These are phyloP conservation scores for Eucera pruinosa DNA, from an alignment of 2,888 invertebrate species.

Conservation along the genomic window DNA sequence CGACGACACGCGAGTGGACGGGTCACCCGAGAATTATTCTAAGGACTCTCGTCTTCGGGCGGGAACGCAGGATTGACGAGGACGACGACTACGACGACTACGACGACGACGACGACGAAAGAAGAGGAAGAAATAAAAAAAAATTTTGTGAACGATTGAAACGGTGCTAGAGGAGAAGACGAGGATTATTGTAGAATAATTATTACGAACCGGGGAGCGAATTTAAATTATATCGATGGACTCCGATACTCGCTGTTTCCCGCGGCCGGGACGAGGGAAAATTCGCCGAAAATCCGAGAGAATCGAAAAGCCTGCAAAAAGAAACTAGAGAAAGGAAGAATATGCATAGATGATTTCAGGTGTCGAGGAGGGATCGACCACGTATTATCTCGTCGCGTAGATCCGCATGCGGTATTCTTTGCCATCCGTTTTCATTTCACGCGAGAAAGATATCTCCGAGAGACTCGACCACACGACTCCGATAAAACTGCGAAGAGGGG, in stretches of 20 bases:
- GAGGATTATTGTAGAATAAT: conserved; percentile 60
- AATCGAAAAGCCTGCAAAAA: conserved; percentile 49
- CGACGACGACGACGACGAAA: too few species aligned
- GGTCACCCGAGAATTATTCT: conserved; percentile 76
- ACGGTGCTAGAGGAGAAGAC: conserved; percentile 38
- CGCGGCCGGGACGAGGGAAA: conserved; percentile 62
- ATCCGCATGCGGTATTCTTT: conserved; percentile 70
- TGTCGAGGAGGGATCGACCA: conserved; percentile 66
- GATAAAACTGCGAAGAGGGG: conserved; percentile 24
- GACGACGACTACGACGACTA: conserved; percentile 9
- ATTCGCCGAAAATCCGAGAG: conserved; percentile 71
- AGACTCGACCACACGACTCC: conserved; percentile 56
- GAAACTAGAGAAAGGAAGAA: conserved; percentile 6
- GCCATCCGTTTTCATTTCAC: conserved; percentile 60
- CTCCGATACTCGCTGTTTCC: conserved; percentile 70
- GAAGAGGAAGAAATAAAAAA: too few species aligned
- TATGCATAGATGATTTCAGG: conserved; percentile 45
- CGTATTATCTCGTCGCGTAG: conserved; percentile 71
- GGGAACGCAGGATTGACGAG: conserved; percentile 32
- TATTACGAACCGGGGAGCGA: conserved; percentile 27
- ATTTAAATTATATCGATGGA: conserved; percentile 33
- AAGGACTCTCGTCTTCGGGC: conserved; percentile 69
- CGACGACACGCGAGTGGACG: conserved; percentile 79
- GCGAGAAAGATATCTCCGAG: conserved; percentile 57
- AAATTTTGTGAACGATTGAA: too few species aligned